Evolutionary conservation across 2,113 vertebrate genomes (phyloP).

Genomic region (Ochotona curzoniae): DNA sequence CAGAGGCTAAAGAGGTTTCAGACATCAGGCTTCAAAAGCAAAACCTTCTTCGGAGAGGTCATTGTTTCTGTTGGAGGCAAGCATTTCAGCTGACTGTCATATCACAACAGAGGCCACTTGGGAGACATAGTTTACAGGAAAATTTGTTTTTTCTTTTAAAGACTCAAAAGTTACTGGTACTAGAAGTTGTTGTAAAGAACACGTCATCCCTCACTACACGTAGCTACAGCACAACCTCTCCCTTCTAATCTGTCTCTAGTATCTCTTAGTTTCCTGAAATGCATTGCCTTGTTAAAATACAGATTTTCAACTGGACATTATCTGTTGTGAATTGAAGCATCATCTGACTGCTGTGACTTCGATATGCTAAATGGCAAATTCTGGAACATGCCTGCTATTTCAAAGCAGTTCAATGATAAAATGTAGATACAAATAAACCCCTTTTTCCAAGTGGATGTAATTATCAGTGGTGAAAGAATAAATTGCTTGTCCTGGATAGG

Average conservation of each 20-base stretch:
- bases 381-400: background rate
- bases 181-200: background rate
- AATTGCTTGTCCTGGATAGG: background rate
- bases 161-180: background rate
- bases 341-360: background rate
- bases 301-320: background rate
- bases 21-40: background rate
- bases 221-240: background rate
- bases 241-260: background rate
- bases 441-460: conserved; percentile 3
- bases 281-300: background rate
- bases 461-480: background rate
- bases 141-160: background rate
- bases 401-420: background rate
- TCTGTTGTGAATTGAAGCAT: conserved; percentile 2
- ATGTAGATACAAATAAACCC: background rate
- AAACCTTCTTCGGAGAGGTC: background rate
- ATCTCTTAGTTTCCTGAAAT: conserved; percentile 22
- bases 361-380: background rate
- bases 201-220: background rate
- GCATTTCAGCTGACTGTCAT: background rate
- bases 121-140: background rate
- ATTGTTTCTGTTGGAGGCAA: background rate
- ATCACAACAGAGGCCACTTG: background rate
- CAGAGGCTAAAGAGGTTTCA: background rate